Evolutionary conservation across 2,797 vertebrate species (phyloP).

Genomic region (Characodon lateralis): DNA sequence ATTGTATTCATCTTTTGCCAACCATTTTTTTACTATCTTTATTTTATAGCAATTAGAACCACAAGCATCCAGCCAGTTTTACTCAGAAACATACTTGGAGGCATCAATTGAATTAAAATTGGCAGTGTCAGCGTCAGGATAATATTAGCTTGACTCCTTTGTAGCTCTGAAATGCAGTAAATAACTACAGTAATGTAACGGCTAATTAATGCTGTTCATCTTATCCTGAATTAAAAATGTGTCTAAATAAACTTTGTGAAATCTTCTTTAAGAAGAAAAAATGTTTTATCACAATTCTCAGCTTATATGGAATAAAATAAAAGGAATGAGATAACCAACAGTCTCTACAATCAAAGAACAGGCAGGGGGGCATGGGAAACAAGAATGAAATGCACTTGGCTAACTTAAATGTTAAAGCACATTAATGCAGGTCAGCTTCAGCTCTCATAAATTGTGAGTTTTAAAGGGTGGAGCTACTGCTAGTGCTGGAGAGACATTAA

Average conservation of each 20-base stretch:
- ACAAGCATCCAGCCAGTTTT: neutral
- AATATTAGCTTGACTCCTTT: neutral
- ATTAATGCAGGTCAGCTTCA: conserved; percentile 2
- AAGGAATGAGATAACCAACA: neutral
- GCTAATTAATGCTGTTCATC: neutral
- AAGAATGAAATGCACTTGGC: conserved; percentile 4
- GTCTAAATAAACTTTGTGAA: neutral
- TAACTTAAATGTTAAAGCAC: conserved; percentile 41
- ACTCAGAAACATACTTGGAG: no score
- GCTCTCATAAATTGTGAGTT: neutral
- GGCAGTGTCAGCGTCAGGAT: no score
- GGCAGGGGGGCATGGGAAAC: neutral
- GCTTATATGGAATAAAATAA: neutral
- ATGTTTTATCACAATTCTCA: neutral
- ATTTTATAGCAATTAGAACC: neutral
- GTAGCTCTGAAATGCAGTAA: neutral
- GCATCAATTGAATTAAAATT: no score
- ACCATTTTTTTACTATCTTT: neutral
- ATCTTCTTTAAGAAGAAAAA: neutral
- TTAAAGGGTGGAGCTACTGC: conserved; percentile 7
- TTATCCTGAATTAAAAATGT: neutral
- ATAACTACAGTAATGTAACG: neutral
- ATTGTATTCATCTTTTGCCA: neutral
- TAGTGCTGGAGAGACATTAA: conserved; percentile 12
- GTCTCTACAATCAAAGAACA: no score